A percentile compares a stretch with the other conserved stretches of the same genome.
phyloP scores from a whole-genome alignment of 1,140 invertebrate genomes.

The Potamilus streckersoni region DNA sequence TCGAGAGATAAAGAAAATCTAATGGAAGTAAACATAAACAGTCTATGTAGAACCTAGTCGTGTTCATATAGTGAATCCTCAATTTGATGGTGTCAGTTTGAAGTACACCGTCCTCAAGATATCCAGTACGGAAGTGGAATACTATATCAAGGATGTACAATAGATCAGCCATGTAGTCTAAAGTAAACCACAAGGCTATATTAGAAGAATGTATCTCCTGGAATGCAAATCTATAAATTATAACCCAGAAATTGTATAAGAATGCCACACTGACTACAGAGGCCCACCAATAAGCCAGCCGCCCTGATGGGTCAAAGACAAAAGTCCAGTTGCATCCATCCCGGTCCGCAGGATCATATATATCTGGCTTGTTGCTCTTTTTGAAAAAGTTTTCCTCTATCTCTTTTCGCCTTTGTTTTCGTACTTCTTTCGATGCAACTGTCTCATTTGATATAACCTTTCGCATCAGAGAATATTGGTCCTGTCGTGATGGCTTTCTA shows the following conservation, averaged over 20 bases:
- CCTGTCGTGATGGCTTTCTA: constrained; percentile 50
- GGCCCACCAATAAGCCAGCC: constrained; percentile 69
- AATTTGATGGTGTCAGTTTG: constrained; percentile 95
- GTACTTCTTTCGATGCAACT: constrained; percentile 55
- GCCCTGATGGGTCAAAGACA: constrained; percentile 68
- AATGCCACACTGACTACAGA: constrained; percentile 94
- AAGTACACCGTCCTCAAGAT: constrained; percentile 79
- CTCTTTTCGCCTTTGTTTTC: constrained; percentile 62
- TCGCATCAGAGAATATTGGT: constrained; percentile 61
- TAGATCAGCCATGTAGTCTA: constrained; percentile 97
- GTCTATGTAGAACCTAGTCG: constrained; percentile 98
- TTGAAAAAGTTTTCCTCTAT: constrained; percentile 64
- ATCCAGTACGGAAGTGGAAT: constrained; percentile 97
- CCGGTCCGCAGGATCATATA: constrained; percentile 66
- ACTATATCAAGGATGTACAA: constrained; percentile 96
- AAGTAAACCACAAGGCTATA: constrained; percentile 92
- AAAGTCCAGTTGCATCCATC: constrained; percentile 78
- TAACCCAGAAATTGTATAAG: constrained; percentile 97
- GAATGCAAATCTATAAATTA: constrained; percentile 98
- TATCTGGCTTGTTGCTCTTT: constrained; percentile 56
- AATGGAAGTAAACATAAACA: constrained; percentile 96
- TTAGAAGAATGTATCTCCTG: constrained; percentile 83
- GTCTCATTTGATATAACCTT: constrained; percentile 59
- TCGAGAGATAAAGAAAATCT: constrained; percentile 97
- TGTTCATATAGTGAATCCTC: constrained; percentile 98